phyloP scores from a whole-genome alignment of 2,113 vertebrate species.

The Oceanites oceanicus region DNA sequence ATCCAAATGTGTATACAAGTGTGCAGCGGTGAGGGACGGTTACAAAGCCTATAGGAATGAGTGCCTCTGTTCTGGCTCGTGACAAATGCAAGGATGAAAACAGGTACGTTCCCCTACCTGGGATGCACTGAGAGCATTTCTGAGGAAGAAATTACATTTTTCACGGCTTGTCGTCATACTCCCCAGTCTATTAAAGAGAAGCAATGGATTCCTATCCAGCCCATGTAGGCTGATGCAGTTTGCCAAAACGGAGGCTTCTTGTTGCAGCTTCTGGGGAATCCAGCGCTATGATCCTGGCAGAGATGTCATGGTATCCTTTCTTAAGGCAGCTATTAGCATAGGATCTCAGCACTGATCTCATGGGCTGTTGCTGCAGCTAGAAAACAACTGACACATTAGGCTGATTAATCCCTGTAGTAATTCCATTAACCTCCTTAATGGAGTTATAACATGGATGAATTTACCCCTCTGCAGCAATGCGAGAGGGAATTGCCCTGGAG shows the following conservation, averaged over 20 bases:
- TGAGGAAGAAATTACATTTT: slow-evolving; percentile 2
- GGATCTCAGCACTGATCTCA: slow-evolving; percentile 16
- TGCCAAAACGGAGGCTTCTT: neutral
- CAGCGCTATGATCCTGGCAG: neutral
- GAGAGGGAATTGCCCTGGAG: neutral
- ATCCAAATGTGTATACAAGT: neutral
- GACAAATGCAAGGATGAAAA: neutral
- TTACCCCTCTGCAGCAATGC: neutral
- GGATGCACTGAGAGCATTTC: neutral
- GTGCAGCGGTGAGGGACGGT: neutral
- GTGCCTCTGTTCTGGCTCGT: neutral
- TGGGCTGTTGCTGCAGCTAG: neutral
- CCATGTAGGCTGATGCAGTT: neutral
- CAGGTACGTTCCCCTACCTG: neutral
- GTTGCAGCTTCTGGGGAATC: neutral
- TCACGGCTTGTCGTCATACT: neutral
- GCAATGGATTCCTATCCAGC: neutral
- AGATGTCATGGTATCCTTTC: neutral
- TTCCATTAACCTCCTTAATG: slow-evolving; percentile 29
- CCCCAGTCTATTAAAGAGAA: neutral
- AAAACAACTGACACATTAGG: neutral
- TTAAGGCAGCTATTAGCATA: slow-evolving; percentile 37
- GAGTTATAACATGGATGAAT: slow-evolving; percentile 7
- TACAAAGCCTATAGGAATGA: neutral
- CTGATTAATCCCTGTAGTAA: slow-evolving; percentile 42